Percentiles rank a stretch among this genome's conserved stretches.
phyloP scores from a whole-genome alignment of 2,888 invertebrate species.

The Erpobdella octoculata region DNA sequence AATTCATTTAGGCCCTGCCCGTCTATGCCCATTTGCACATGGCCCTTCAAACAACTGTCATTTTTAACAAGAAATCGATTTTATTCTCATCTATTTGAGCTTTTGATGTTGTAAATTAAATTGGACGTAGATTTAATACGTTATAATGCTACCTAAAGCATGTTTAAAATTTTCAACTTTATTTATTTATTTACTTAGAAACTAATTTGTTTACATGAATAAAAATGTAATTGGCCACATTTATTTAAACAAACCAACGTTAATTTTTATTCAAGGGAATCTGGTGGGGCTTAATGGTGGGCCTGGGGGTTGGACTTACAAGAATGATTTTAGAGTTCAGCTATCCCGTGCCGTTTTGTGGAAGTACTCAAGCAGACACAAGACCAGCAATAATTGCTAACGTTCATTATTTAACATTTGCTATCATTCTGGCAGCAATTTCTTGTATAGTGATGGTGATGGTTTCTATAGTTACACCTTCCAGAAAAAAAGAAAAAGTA shows the following conservation, averaged over 20 bases:
- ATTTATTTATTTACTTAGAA: background rate
- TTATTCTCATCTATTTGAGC: no score
- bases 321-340: slow-evolving; percentile 49
- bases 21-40: no score
- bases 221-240: background rate
- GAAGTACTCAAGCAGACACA: slow-evolving; percentile 37
- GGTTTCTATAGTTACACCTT: slow-evolving; percentile 41
- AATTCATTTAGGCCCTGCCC: no score
- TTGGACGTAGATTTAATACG: no score
- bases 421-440: slow-evolving; percentile 43
- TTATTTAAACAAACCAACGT: no score
- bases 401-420: slow-evolving; percentile 48
- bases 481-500: slow-evolving; percentile 16
- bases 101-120: no score
- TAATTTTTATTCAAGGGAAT: no score
- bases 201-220: background rate
- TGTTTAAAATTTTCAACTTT: no score
- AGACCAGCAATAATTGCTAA: slow-evolving; percentile 39
- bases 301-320: slow-evolving; percentile 46
- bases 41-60: no score
- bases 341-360: slow-evolving; percentile 46
- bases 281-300: slow-evolving; percentile 50
- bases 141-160: no score
- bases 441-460: slow-evolving; percentile 41
- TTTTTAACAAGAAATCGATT: no score